Percentiles rank a stretch among this genome's conserved stretches.
Conservation (phyloP, 2,888 invertebrate species). For the Panzeria rudis region DNA sequence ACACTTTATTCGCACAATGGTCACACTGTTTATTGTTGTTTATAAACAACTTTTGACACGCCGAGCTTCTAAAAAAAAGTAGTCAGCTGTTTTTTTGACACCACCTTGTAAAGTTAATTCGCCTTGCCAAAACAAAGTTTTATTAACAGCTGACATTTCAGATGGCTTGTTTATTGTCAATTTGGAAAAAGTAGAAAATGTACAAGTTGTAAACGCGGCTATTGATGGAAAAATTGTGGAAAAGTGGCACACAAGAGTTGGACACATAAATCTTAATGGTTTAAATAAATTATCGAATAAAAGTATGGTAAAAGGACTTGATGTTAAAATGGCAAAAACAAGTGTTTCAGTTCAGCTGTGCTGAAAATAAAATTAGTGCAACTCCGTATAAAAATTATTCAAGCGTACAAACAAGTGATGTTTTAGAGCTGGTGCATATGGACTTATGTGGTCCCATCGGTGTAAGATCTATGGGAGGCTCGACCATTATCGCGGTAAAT, state of each 20-base stretch:
- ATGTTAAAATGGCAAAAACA: constrained; percentile 8
- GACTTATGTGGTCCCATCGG: constrained; percentile 50
- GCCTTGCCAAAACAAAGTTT: no score
- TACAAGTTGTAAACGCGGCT: background rate
- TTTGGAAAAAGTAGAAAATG: background rate
- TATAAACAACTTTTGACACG: no score
- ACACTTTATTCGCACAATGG: no score
- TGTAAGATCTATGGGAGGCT: constrained; percentile 32
- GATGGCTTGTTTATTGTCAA: constrained; percentile 4
- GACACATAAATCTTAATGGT: constrained; percentile 2
- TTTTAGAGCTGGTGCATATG: constrained; percentile 44
- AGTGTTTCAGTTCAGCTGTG: constrained; percentile 58
- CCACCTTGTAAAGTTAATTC: no score
- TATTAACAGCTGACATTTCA: background rate
- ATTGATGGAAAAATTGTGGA: constrained; percentile 15
- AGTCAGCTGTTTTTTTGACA: no score
- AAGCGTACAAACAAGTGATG: background rate
- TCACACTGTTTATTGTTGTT: no score
- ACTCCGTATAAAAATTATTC: constrained; percentile 19
- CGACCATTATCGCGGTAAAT: constrained; percentile 43
- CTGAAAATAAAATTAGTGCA: constrained; percentile 46
- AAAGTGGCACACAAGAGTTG: constrained; percentile 42
- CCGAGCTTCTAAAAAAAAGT: no score
- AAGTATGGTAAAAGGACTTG: constrained; percentile 48
- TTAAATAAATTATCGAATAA: background rate